These are phyloP conservation scores for Nemotelus nigrinus DNA, from an alignment of 2,888 invertebrate genomes.

Conservation along the genomic window DNA sequence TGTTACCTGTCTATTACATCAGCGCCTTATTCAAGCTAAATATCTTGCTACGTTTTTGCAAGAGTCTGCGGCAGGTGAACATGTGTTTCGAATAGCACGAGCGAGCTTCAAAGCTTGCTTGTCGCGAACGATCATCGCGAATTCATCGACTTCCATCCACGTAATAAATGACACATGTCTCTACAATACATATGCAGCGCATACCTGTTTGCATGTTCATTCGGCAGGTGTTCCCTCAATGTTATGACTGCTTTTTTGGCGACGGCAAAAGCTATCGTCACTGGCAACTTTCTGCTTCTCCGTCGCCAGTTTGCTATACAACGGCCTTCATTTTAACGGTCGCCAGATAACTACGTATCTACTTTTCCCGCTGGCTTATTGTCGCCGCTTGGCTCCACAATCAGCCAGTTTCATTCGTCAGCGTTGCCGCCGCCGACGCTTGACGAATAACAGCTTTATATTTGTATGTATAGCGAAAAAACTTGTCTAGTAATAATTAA, in stretches of 20 bases:
- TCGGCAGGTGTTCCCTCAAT: not conserved
- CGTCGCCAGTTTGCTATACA: not conserved
- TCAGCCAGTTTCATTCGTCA: no score
- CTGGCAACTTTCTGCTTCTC: not conserved
- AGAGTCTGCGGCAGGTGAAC: no score
- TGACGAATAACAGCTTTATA: not conserved
- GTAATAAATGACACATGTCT: not conserved
- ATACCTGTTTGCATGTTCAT: not conserved
- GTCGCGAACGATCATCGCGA: no score
- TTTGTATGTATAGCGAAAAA: not conserved
- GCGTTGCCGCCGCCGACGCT: not conserved
- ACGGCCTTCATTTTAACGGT: not conserved
- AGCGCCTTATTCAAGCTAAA: no score
- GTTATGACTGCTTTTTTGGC: not conserved
- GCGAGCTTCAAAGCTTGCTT: no score
- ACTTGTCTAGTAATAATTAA: not conserved
- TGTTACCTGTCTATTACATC: no score
- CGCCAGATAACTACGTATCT: not conserved
- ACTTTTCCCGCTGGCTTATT: not conserved
- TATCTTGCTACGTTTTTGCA: no score
- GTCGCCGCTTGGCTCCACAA: not conserved
- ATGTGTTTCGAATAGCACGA: no score
- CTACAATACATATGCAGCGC: no score
- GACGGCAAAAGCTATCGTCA: not conserved
- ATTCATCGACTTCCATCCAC: not conserved